phyloP scores from a whole-genome alignment of 1,140 invertebrate species.

The Drosophila pseudoananassae region DNA sequence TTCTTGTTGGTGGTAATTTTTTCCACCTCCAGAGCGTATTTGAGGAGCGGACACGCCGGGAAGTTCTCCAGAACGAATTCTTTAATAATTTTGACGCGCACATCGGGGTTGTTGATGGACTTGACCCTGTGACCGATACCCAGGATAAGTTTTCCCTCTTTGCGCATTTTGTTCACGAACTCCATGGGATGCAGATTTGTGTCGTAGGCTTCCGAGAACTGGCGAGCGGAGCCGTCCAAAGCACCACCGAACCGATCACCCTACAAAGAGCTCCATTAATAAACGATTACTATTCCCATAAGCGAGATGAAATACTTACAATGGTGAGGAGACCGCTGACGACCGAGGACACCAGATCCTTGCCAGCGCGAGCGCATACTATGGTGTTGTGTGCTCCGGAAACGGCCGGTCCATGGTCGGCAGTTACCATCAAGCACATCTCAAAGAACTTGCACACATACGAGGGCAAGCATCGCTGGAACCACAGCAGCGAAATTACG shows the following conservation, averaged over 20 bases:
- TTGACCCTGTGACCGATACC: conserved; percentile 99
- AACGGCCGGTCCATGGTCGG: conserved; percentile 99
- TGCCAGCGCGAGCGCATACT: conserved; percentile 98
- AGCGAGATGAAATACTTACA: conserved; percentile 87
- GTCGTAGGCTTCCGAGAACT: conserved; percentile 98
- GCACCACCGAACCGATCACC: conserved; percentile 99
- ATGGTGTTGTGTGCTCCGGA: conserved; percentile 99
- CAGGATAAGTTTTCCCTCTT: conserved; percentile 99
- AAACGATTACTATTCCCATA: background rate
- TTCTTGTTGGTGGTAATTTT: conserved; percentile 99
- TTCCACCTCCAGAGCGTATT: conserved; percentile 98
- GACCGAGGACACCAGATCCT: conserved; percentile 98
- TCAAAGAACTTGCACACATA: conserved; percentile 99
- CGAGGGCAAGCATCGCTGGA: conserved; percentile 96
- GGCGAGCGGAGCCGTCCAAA: conserved; percentile 96
- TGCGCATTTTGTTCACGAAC: conserved; percentile 99
- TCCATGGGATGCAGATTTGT: conserved; percentile 97
- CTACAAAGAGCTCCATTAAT: conserved; percentile 83
- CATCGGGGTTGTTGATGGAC: conserved; percentile 99
- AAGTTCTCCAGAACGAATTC: conserved; percentile 98
- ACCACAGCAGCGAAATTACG: conserved; percentile 98
- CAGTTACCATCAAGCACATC: conserved; percentile 99
- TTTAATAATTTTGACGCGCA: conserved; percentile 97
- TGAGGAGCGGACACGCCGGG: conserved; percentile 95
- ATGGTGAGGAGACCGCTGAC: conserved; percentile 99